phyloP scores from a whole-genome alignment of 2,113 vertebrate genomes.

The Sprattus sprattus region DNA sequence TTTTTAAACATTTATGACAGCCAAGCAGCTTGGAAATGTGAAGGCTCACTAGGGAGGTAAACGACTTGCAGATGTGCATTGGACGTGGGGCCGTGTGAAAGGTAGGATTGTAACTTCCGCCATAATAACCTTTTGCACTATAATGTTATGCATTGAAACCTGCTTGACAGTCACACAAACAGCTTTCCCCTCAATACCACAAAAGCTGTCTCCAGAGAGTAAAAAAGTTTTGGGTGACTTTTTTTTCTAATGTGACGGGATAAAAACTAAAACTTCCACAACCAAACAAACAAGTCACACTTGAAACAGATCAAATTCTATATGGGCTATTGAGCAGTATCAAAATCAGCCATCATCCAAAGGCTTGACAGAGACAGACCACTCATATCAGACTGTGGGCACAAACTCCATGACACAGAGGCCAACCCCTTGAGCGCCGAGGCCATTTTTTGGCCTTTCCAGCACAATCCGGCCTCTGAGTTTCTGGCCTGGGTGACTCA shows the following conservation, averaged over 20 bases:
- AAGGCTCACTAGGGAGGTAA: constrained; percentile 42
- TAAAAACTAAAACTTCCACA: neutral
- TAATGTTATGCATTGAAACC: neutral
- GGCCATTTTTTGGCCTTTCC: constrained; percentile 8
- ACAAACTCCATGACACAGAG: neutral
- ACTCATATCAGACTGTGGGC: neutral
- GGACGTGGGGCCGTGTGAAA: neutral
- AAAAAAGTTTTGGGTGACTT: neutral
- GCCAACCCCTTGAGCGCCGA: neutral
- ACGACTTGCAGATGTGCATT: neutral
- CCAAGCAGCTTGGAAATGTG: constrained; percentile 62
- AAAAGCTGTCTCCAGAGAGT: neutral
- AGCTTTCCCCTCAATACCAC: neutral
- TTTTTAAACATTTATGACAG: constrained; percentile 80
- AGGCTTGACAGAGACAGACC: neutral
- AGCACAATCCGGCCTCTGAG: constrained; percentile 44
- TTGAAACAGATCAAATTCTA: neutral
- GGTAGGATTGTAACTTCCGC: neutral
- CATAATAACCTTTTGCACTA: constrained; percentile 1
- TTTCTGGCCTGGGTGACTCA: constrained; percentile 42
- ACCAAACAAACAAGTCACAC: neutral
- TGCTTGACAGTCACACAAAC: neutral
- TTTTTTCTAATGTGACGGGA: neutral
- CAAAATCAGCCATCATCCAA: neutral
- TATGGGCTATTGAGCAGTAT: neutral